Base-by-base conservation (phyloP, 2,888 invertebrate genomes). In the Listrodromus nycthemerus region DNA sequence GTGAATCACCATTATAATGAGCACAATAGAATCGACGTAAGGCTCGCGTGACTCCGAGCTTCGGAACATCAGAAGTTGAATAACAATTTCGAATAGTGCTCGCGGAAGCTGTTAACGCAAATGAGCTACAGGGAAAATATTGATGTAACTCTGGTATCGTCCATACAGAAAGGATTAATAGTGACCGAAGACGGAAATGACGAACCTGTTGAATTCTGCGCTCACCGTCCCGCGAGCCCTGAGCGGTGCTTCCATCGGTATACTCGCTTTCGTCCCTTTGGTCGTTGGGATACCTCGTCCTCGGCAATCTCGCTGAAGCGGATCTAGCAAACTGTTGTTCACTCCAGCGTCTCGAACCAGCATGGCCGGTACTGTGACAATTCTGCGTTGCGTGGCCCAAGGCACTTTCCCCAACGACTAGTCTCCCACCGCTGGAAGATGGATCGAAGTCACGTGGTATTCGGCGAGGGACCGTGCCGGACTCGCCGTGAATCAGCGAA, bases 261-360 rank as follows among this genome's bases (percentile, higher is more conserved):
- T 92, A 92, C 69, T 93, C 93, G 66, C 93, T 93, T 85, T 94
- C 94, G 87, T 94, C 94, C 21, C 77, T 10, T 79, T 94, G 94
- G 87, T 94, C 94, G 7, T 90, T 89, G 1, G 92, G 90, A 82
- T 91, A 91, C 4, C 91, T 88, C 94, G 95, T 92, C 91, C 95
- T 93, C 69, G 97, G 96, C 87, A 97, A 93, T 82, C 97, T 95
- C 41, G 97, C 97, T 93, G 97, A 97, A 13, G 97, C 97, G 73
- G 97, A 97, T 92, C 97, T 95, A 89, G 96, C 95, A 92, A 97
- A 97, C 90, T 96, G 96, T 48, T 84, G 85, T 80, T 91, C 91
- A 81, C 87, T 89, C 89, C 89, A 90, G 41, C 91, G 91, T 82
- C 90, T 89, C 77, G 81, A 41, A 5, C 65, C 84, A 19, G 82